These are phyloP conservation scores for Palaemon carinicauda DNA, from an alignment of 1,140 invertebrate genomes.

Conservation along the genomic window DNA sequence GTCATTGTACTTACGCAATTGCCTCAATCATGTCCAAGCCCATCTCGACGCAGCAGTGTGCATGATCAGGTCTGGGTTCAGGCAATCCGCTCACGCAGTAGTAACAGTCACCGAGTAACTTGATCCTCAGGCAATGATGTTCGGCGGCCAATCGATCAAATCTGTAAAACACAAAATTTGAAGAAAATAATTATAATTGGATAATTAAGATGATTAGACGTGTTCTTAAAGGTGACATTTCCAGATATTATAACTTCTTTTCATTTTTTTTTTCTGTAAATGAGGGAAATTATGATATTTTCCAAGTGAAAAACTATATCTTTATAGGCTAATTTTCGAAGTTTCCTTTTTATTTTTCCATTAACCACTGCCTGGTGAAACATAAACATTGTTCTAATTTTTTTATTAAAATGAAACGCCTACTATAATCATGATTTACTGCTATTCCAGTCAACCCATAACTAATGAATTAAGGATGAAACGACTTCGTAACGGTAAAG, in stretches of 20 bases:
- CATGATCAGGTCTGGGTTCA: slow-evolving; percentile 87
- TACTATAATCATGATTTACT: too few relatives aligned
- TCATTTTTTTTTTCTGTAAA: not conserved
- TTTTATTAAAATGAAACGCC: too few relatives aligned
- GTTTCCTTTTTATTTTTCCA: too few relatives aligned
- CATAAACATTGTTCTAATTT: too few relatives aligned
- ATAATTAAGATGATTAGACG: too few relatives aligned
- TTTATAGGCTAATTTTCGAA: too few relatives aligned
- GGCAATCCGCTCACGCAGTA: slow-evolving; percentile 92
- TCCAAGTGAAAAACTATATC: too few relatives aligned
- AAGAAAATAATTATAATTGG: not conserved
- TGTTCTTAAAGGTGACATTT: not conserved
- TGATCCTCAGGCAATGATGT: slow-evolving; percentile 91
- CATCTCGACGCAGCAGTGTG: slow-evolving; percentile 95
- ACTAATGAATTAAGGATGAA: too few relatives aligned
- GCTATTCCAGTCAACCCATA: too few relatives aligned
- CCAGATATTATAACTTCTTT: not conserved
- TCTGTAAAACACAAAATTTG: slow-evolving; percentile 67
- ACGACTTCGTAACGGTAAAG: too few relatives aligned
- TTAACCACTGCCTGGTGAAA: too few relatives aligned
- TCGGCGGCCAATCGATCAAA: slow-evolving; percentile 91
- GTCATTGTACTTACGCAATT: slow-evolving; percentile 80
- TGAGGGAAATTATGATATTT: too few relatives aligned
- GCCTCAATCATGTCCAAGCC: slow-evolving; percentile 96
- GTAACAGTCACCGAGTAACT: slow-evolving; percentile 93